These are phyloP conservation scores for Andrena hattorfiana DNA, from an alignment of 2,888 invertebrate species.

Conservation along the genomic window DNA sequence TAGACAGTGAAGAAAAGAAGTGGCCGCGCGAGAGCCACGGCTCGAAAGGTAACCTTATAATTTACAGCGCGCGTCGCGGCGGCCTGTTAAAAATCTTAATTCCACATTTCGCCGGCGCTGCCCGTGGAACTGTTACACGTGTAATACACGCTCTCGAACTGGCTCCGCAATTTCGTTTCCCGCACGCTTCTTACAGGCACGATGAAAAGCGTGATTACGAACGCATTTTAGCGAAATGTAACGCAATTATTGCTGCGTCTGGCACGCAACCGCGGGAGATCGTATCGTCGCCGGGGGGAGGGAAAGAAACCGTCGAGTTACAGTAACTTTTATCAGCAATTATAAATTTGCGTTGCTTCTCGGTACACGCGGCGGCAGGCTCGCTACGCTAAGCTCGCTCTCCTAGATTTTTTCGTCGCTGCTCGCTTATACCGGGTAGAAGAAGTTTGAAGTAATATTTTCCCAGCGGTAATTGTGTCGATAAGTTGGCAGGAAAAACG, in stretches of 20 bases:
- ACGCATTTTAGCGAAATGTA: constrained; percentile 56
- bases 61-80: not conserved
- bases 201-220: constrained; percentile 53
- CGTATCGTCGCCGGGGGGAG: constrained; percentile 17
- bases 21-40: constrained; percentile 30
- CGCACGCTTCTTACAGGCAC: constrained; percentile 29
- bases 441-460: constrained; percentile 2
- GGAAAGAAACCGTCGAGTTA: constrained; percentile 21
- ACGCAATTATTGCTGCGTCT: constrained; percentile 58
- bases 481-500: constrained; percentile 21
- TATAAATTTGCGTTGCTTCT: constrained; percentile 48
- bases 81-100: constrained; percentile 38
- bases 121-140: constrained; percentile 19
- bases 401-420: not conserved
- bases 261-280: constrained; percentile 38
- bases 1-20: not conserved
- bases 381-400: not conserved
- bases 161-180: constrained; percentile 20
- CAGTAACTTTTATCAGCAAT: constrained; percentile 38
- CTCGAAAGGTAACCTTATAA: constrained; percentile 25
- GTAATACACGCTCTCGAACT: constrained; percentile 11
- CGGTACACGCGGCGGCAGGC: not conserved
- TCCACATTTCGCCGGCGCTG: not conserved
- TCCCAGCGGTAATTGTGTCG: constrained; percentile 6
- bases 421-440: not conserved